These are phyloP conservation scores for Notothenia coriiceps DNA, from an alignment of 2,113 vertebrate species.

Conservation along the genomic window DNA sequence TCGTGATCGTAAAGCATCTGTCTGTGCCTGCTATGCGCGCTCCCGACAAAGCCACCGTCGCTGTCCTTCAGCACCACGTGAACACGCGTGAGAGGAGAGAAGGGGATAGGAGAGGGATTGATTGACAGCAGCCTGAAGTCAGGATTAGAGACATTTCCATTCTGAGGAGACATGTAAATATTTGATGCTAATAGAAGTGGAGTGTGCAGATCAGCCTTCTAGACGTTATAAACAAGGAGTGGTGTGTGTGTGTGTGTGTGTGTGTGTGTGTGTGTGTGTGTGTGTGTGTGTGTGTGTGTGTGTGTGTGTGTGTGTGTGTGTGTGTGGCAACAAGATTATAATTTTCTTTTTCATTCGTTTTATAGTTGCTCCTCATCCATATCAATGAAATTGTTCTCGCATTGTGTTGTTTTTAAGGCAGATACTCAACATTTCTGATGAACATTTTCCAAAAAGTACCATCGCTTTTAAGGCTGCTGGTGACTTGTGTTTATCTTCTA, in stretches of 20 bases:
- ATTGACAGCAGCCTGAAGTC: conserved; percentile 77
- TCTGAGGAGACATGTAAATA: conserved; percentile 71
- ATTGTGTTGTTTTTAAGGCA: neutral
- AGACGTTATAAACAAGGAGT: conserved; percentile 36
- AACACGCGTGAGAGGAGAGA: conserved; percentile 37
- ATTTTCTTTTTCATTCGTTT: neutral
- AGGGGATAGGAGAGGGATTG: conserved; percentile 25
- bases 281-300: neutral
- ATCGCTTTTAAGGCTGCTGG: neutral
- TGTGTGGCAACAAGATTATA: neutral
- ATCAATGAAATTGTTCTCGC: neutral
- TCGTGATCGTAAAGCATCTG: conserved; percentile 18
- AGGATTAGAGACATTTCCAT: conserved; percentile 78
- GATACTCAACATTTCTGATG: neutral
- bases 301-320: neutral
- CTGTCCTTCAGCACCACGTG: conserved; percentile 82
- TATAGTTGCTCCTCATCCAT: conserved; percentile 1
- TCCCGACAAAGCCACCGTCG: conserved; percentile 52
- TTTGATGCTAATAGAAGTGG: conserved; percentile 71
- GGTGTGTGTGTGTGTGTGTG: conserved; percentile 11
- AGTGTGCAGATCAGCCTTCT: conserved; percentile 58
- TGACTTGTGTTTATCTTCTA: neutral
- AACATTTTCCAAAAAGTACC: neutral
- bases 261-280: conserved; percentile 3
- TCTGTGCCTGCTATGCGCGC: conserved; percentile 44